These are phyloP conservation scores for Etia nguti DNA, from an alignment of 2,113 vertebrate species.

Conservation along the genomic window DNA sequence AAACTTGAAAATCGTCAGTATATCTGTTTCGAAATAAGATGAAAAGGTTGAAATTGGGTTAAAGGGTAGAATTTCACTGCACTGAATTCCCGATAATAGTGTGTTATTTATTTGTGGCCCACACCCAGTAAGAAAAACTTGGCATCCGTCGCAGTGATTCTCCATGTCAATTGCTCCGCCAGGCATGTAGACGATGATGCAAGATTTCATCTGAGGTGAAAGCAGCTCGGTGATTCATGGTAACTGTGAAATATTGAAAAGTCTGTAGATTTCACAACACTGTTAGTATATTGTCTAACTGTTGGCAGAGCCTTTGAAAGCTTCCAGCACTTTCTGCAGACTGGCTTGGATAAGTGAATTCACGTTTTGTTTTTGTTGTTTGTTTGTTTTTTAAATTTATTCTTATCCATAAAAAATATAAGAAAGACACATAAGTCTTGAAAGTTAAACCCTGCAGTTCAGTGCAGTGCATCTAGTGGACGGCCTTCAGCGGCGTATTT, in stretches of 20 bases:
- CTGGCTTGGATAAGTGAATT: not conserved
- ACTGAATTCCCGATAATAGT: not conserved
- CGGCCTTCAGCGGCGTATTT: not conserved
- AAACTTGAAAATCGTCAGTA: not conserved
- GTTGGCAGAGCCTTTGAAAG: not conserved
- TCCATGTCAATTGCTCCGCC: not conserved
- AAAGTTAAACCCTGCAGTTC: not conserved
- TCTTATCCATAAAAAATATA: conserved; percentile 8
- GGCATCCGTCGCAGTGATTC: not conserved
- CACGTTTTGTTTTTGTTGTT: not conserved
- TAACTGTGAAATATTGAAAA: not conserved
- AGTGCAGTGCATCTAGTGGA: not conserved
- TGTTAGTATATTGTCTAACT: not conserved
- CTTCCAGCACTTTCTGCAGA: not conserved
- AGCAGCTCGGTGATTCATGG: conserved; percentile 21
- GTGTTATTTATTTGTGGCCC: not conserved
- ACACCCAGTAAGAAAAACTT: not conserved
- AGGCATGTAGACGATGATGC: conserved; percentile 10
- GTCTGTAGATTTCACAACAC: not conserved
- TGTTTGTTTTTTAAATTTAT: not conserved
- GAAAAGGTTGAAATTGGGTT: not conserved
- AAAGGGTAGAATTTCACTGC: not conserved
- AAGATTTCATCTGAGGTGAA: conserved; percentile 13
- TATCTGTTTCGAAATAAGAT: not conserved
- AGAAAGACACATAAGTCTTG: not conserved